Base-by-base conservation (phyloP, 2,797 vertebrate species). In the Acrossocheilus wenchowensis region DNA sequence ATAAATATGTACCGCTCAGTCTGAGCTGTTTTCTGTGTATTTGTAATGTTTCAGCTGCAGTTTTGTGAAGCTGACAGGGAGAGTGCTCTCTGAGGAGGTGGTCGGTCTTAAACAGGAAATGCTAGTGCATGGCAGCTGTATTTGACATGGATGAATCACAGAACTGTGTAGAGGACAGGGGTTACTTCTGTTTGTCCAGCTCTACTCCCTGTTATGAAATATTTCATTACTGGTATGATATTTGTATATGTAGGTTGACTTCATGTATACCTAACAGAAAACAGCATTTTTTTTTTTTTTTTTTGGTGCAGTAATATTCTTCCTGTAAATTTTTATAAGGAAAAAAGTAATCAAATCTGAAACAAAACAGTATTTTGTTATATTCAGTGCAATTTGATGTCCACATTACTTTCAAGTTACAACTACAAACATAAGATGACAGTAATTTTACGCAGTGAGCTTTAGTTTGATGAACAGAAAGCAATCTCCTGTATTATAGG, bases 21-120 rank as follows among this genome's bases (percentile, higher is more conserved):
- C 79, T 71, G 54, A 82, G 86, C 62, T 64, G 52, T 83, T 77
- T 69, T 54, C 43, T 26, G 60, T 10, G 21, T 90, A 90, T 90
- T 85, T 90, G 87, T 90, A 88, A 90, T 90, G 86, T 85, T 85
- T 90, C 85, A 87, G 85, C 60, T 64, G 54, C 66, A 88, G 82
- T 80, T 73, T 84, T 86, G 79, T 73, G 73, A 69, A 77, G 36
- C 36, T 81, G 87, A 75, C 43, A 71, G 43, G 39, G 77, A 62
- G 64, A 50, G 72, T 26, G 78, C 7, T 21, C 62, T 52, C 34
- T 74, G 52, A 50, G 87, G 41, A 54, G 5, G 57, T 7, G 50
- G 78, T 82, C 39, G 11, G 12, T 11, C 36, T 87, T 85, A 88
- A 88, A 90, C 89, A 90, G 89, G 89, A 90, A 90, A 79, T 86